A percentile compares a stretch with the other conserved stretches of the same genome.
phyloP scores from a whole-genome alignment of 2,113 vertebrate species.

The Thryonomys swinderianus region DNA sequence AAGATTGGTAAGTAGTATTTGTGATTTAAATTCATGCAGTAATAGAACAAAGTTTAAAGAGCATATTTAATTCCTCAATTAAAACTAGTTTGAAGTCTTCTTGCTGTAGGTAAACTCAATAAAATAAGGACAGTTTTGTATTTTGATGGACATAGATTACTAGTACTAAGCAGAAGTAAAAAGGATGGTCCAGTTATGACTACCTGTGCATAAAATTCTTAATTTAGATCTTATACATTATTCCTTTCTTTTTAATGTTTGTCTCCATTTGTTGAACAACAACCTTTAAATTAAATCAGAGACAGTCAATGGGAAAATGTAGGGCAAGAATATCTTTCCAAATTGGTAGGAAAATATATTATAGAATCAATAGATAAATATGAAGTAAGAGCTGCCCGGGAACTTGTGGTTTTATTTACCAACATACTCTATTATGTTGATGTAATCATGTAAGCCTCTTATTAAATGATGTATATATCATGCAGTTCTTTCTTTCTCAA shows the following conservation, averaged over 20 bases:
- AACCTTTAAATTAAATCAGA: not conserved
- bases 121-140: not conserved
- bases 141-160: not conserved
- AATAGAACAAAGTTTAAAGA: not conserved
- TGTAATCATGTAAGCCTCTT: not conserved
- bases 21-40: not conserved
- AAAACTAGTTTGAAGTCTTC: not conserved
- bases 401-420: not conserved
- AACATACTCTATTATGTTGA: constrained; percentile 7
- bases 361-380: constrained; percentile 3
- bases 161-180: not conserved
- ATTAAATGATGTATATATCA: not conserved
- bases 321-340: not conserved
- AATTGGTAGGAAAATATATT: not conserved
- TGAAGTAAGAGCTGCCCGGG: not conserved
- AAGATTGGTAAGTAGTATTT: not conserved
- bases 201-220: not conserved
- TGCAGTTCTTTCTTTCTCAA: not conserved
- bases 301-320: not conserved
- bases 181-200: not conserved
- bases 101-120: not conserved
- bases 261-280: not conserved
- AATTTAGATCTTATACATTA: not conserved
- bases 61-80: not conserved
- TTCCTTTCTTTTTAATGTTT: constrained; percentile 24